Conservation (phyloP, 2,888 invertebrate species). For the Drosophila quinaria region DNA sequence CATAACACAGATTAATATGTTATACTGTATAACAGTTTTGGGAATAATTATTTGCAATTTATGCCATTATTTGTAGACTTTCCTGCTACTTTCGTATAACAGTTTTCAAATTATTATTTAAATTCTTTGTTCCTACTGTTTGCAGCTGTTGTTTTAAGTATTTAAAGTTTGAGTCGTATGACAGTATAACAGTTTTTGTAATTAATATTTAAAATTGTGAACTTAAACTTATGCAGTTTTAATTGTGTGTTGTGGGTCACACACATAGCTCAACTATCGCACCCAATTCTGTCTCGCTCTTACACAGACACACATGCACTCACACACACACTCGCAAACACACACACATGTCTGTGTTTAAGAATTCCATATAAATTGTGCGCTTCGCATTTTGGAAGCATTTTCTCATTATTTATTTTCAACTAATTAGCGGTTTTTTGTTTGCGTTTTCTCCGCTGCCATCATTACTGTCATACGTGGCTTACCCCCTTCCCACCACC, state of each 20-base stretch:
- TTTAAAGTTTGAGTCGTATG: background rate
- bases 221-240: background rate
- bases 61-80: background rate
- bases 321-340: background rate
- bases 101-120: background rate
- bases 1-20: too few species aligned
- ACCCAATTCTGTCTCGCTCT: background rate
- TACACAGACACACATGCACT: background rate
- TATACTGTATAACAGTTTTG: conserved; percentile 5
- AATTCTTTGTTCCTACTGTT: background rate
- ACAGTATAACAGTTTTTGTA: background rate
- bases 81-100: background rate
- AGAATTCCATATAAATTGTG: conserved; percentile 44
- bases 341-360: background rate
- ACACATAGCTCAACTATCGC: conserved; percentile 14
- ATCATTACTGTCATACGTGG: conserved; percentile 57
- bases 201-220: background rate
- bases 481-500: background rate
- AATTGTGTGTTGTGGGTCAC: conserved; percentile 35
- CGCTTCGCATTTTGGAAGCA: conserved; percentile 54
- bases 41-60: background rate
- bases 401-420: conserved; percentile 76
- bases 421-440: conserved; percentile 77
- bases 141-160: background rate
- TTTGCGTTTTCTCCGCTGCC: conserved; percentile 39